phyloP scores from a whole-genome alignment of 2,888 invertebrate genomes.

The Drosophila kuntzei region DNA sequence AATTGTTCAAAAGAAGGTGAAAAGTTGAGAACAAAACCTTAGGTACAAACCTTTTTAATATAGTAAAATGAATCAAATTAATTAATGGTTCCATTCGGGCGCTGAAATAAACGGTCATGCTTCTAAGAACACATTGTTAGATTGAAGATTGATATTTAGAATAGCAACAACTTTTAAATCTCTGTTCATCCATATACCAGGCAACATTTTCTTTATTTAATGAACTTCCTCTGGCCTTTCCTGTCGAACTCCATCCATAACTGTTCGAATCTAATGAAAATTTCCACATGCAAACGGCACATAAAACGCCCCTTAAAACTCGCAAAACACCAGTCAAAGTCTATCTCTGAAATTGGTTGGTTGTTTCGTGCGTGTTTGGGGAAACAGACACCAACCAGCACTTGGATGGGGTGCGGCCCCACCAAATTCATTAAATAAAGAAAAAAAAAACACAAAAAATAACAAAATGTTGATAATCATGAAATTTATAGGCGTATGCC shows the following conservation, averaged over 20 bases:
- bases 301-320: slow-evolving; percentile 64
- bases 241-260: slow-evolving; percentile 11
- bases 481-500: slow-evolving; percentile 79
- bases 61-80: not conserved
- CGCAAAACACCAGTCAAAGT: slow-evolving; percentile 30
- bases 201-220: slow-evolving; percentile 21
- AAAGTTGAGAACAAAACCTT: too few relatives aligned
- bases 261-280: slow-evolving; percentile 36
- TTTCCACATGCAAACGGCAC: slow-evolving; percentile 77
- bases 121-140: not conserved
- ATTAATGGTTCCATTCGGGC: not conserved
- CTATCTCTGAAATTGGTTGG: slow-evolving; percentile 49
- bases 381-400: slow-evolving; percentile 14
- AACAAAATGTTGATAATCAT: slow-evolving; percentile 71
- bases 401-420: slow-evolving; percentile 55
- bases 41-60: not conserved
- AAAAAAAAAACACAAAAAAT: not conserved
- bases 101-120: not conserved
- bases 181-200: slow-evolving; percentile 1
- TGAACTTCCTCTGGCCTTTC: slow-evolving; percentile 32
- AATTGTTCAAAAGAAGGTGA: too few relatives aligned
- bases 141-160: not conserved
- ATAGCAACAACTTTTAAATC: not conserved
- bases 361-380: slow-evolving; percentile 53
- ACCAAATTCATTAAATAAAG: slow-evolving; percentile 66